A percentile compares a stretch with the other conserved stretches of the same genome.
Conservation (phyloP, 1,140 invertebrate species). For the Drosophila kurseongensis region DNA sequence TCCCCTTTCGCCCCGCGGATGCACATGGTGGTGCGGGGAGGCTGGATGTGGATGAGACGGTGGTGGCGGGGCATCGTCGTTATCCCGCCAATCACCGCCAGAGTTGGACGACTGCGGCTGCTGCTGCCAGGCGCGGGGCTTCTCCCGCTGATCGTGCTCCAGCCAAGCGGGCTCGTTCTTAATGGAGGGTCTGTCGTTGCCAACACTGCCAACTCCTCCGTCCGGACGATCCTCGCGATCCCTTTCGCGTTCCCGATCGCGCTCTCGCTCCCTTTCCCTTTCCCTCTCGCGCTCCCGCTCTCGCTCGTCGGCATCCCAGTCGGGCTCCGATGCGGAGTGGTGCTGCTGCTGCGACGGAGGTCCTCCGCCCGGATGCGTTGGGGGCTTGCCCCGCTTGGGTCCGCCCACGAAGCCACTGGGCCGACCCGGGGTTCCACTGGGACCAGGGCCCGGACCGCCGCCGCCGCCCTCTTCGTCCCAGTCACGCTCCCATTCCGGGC, state of each 20-base stretch:
- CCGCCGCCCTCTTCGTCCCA: conserved; percentile 65
- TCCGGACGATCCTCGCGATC: conserved; percentile 40
- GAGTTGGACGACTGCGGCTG: conserved; percentile 35
- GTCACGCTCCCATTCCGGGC: conserved; percentile 75
- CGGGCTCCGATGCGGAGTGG: conserved; percentile 73
- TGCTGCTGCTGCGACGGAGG: conserved; percentile 51
- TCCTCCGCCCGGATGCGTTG: conserved; percentile 21
- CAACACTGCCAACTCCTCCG: conserved; percentile 1
- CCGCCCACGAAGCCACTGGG: conserved; percentile 71
- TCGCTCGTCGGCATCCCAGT: conserved; percentile 80
- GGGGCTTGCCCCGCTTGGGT: conserved; percentile 62
- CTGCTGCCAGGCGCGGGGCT: conserved; percentile 63
- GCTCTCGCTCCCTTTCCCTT: conserved; percentile 16
- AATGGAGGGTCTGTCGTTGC: conserved; percentile 14
- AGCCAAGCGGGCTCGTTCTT: conserved; percentile 71
- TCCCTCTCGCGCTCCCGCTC: conserved; percentile 43
- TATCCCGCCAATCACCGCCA: conserved; percentile 72
- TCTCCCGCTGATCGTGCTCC: conserved; percentile 77
- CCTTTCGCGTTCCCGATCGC: conserved; percentile 52
- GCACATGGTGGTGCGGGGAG: conserved; percentile 68
- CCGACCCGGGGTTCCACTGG: conserved; percentile 39
- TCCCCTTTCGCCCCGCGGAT: conserved; percentile 62
- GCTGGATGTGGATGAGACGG: conserved; percentile 30
- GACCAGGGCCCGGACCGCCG: conserved; percentile 38
- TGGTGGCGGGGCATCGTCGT: conserved; percentile 48